Evolutionary conservation across 2,113 vertebrate species (phyloP).

Genomic region (Caracal caracal): DNA sequence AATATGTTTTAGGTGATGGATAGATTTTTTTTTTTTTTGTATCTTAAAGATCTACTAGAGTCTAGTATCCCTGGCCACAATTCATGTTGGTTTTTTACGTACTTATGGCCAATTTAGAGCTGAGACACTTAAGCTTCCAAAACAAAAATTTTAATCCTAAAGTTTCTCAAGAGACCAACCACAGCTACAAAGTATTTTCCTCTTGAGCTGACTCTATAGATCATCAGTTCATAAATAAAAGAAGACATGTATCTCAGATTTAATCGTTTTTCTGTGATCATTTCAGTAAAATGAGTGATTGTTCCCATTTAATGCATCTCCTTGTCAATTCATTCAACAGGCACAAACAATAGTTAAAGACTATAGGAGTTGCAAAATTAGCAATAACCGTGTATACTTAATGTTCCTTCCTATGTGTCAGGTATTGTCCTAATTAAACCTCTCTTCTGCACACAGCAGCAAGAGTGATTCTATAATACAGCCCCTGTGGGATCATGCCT

Average conservation of each 20-base stretch:
- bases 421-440: not conserved
- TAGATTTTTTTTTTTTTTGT: not conserved
- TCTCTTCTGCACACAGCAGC: not conserved
- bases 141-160: slow-evolving; percentile 34
- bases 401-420: not conserved
- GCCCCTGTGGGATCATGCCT: not conserved
- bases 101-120: not conserved
- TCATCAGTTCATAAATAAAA: slow-evolving; percentile 5
- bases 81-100: not conserved
- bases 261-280: not conserved
- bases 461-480: not conserved
- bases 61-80: not conserved
- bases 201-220: not conserved
- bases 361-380: not conserved
- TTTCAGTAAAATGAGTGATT: not conserved
- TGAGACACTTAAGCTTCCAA: slow-evolving; percentile 16
- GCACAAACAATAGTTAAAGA: not conserved
- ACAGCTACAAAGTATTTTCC: not conserved
- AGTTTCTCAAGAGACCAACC: not conserved
- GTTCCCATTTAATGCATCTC: not conserved
- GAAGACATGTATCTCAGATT: not conserved
- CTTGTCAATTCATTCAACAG: not conserved
- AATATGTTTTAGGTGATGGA: not conserved
- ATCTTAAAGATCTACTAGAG: not conserved
- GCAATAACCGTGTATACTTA: too few species aligned